A percentile compares a stretch with the other conserved stretches of the same genome.
Conservation (phyloP, 2,113 vertebrate genomes). For the Procapra przewalskii region DNA sequence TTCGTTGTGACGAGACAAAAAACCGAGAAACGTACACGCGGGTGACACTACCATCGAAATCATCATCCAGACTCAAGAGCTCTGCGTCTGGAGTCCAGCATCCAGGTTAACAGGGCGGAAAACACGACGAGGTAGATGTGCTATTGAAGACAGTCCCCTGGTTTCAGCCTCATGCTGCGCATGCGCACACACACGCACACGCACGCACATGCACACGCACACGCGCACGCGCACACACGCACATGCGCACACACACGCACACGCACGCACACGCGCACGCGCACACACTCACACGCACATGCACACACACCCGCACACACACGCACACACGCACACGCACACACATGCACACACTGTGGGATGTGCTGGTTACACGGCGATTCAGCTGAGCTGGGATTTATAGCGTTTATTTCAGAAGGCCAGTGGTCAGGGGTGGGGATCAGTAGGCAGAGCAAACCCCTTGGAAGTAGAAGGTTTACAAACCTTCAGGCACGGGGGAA, state of each 20-base stretch:
- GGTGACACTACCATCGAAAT: not conserved
- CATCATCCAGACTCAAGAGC: not conserved
- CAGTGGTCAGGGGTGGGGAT: not conserved
- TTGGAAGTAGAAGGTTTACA: not conserved
- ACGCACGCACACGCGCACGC: not conserved
- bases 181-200: not conserved
- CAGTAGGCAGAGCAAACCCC: not conserved
- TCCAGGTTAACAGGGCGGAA: not conserved
- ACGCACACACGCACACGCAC: not conserved
- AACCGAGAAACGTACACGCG: too few species aligned
- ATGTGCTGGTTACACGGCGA: not conserved
- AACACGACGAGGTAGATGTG: too few species aligned
- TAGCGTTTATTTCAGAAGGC: not conserved
- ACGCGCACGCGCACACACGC: too few species aligned
- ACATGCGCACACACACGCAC: not conserved
- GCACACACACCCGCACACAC: too few species aligned
- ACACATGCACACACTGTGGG: not conserved
- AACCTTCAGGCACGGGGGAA: not conserved
- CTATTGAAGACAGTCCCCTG: not conserved
- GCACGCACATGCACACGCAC: too few species aligned
- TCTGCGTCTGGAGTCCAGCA: not conserved
- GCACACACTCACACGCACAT: too few species aligned
- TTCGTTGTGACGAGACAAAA: too few species aligned
- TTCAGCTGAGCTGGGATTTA: not conserved
- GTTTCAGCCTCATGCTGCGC: not conserved